A percentile compares a stretch with the other conserved stretches of the same genome.
phyloP scores from a whole-genome alignment of 2,797 vertebrate genomes.

The Onychomys arenicola region DNA sequence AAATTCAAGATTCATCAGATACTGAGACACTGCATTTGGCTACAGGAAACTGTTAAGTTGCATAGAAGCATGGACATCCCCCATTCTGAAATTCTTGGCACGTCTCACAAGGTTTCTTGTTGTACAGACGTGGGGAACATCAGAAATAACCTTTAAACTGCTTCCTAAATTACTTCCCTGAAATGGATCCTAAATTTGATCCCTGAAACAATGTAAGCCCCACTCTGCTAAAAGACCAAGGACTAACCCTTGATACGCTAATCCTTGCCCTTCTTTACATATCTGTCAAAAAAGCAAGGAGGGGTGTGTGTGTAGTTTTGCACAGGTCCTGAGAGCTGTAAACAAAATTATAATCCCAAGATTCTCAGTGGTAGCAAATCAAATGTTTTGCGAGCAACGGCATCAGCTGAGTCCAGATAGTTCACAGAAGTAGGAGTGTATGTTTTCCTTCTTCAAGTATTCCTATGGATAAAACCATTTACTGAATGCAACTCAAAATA shows the following conservation, averaged over 20 bases:
- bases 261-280: neutral
- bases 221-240: neutral
- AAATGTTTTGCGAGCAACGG: neutral
- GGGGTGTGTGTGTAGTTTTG: neutral
- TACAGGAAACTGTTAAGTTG: neutral
- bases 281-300: neutral
- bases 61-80: neutral
- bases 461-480: neutral
- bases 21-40: neutral
- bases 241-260: neutral
- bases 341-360: neutral
- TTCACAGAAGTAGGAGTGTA: neutral
- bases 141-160: neutral
- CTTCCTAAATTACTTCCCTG: neutral
- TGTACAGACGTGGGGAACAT: neutral
- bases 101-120: neutral
- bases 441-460: neutral
- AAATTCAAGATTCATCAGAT: neutral
- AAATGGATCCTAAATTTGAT: no score
- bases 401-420: neutral
- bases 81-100: neutral
- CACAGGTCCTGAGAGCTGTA: neutral
- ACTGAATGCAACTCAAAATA: conserved; percentile 4
- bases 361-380: neutral
- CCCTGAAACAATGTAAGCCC: neutral